Percentiles rank a stretch among this genome's conserved stretches.
Conservation (phyloP, 2,888 invertebrate genomes). For the Patella caerulea region DNA sequence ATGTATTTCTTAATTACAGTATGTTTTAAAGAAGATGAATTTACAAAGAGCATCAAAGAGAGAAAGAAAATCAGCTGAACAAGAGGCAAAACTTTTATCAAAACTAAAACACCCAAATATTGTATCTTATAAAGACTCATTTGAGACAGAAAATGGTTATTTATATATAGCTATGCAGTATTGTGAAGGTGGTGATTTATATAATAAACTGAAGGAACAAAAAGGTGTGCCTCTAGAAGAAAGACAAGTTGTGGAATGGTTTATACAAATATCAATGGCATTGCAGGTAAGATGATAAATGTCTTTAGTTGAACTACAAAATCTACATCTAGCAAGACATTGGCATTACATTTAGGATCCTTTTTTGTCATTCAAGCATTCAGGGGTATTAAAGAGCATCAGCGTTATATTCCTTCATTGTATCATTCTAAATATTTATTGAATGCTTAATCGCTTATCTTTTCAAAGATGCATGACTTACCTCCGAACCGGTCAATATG, state of each 20-base stretch:
- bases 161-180: conserved; percentile 73
- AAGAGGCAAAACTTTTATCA: conserved; percentile 71
- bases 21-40: conserved; percentile 72
- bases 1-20: conserved; percentile 57
- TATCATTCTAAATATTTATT: too few species aligned
- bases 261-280: conserved; percentile 74
- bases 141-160: conserved; percentile 69
- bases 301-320: too few species aligned
- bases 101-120: conserved; percentile 73
- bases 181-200: conserved; percentile 74
- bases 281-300: conserved; percentile 65
- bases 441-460: too few species aligned
- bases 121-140: conserved; percentile 73
- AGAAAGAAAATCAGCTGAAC: conserved; percentile 70
- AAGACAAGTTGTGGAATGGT: conserved; percentile 73
- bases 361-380: too few species aligned
- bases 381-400: too few species aligned
- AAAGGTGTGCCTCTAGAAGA: conserved; percentile 70
- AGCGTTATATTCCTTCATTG: too few species aligned
- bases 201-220: conserved; percentile 71
- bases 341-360: too few species aligned
- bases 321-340: too few species aligned
- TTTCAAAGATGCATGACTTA: too few species aligned
- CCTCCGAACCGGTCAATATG: too few species aligned
- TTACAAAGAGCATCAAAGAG: conserved; percentile 67